These are phyloP conservation scores for Ascidia mentula DNA, from an alignment of 23 tunicate species.

Conservation along the genomic window DNA sequence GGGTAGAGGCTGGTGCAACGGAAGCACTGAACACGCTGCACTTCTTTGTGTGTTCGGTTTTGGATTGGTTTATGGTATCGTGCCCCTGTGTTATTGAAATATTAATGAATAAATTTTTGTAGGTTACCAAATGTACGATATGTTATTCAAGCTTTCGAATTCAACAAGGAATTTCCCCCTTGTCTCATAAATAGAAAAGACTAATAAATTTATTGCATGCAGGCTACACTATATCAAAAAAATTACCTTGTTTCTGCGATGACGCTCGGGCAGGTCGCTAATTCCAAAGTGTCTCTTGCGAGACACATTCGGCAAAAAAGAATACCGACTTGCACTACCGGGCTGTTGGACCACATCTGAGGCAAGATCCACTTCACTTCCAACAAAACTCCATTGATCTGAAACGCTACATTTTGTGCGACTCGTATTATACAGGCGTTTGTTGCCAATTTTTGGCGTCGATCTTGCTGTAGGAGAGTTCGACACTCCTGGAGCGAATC, in stretches of 20 bases:
- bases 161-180: no score
- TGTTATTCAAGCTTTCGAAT: no score
- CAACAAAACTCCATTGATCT: background rate
- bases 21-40: constrained; percentile 64
- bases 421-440: background rate
- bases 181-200: no score
- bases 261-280: constrained; percentile 3
- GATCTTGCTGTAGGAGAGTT: background rate
- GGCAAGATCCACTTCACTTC: background rate
- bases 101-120: no score
- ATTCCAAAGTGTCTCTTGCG: constrained; percentile 21
- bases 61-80: background rate
- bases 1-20: constrained; percentile 24
- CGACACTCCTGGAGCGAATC: background rate
- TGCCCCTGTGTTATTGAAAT: no score
- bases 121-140: no score
- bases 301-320: background rate
- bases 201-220: no score
- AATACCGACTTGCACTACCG: background rate
- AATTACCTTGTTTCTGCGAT: background rate
- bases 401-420: background rate
- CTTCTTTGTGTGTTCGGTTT: constrained; percentile 9
- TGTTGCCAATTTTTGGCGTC: background rate
- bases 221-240: no score
- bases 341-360: background rate